Evolutionary conservation across 2,113 vertebrate species (phyloP), one percentile per base, ranked within the genome.

Genomic region (Ictalurus furcatus): DNA sequence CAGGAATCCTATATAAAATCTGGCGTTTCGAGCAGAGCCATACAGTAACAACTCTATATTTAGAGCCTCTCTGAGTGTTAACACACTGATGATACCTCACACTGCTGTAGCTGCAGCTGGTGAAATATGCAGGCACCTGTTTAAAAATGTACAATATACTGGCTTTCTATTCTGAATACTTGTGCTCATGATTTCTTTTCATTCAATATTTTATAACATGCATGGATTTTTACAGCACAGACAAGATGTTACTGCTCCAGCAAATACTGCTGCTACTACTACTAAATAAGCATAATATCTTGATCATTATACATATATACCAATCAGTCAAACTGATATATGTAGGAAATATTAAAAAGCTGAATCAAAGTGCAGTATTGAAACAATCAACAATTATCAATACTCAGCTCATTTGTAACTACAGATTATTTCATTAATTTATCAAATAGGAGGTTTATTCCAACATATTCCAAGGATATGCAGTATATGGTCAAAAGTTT

Each of bases 11-110:
- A 34, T 76, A 28, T 37, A 79, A 85, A 28, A 81, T 25, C 86
- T 54, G 34, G 86, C 28, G 23, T 87, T 85, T 56, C 56, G 74
- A 90, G 88, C 86, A 86, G 90, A 90, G 44, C 86, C 87, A 71
- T 84, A 90, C 21, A 28, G 30, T 89, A 86, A 58, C 69, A 86
- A 88, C 85, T 67, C 88, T 86, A 67, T 89, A 74, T 88, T 48
- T 59, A 88, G 90, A 90, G 90, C 90, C 88, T 91, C 87, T 89
- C 63, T 48, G 28, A 78, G 81, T 81, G 34, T 89, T 61, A 63
- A 76, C 69, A 44, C 87, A 82, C 48, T 0, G 74, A 85, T 1
- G 81, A 88, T 89, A 91, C 88, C 88, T 91, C 87, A 63, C 83
- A 83, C 85, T 82, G 74, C 84, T 83, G 30, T 79, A 30, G 58